Evolutionary conservation across 2,113 vertebrate species (phyloP), one percentile per base, ranked within the genome.

Genomic region (Antechinus flavipes): DNA sequence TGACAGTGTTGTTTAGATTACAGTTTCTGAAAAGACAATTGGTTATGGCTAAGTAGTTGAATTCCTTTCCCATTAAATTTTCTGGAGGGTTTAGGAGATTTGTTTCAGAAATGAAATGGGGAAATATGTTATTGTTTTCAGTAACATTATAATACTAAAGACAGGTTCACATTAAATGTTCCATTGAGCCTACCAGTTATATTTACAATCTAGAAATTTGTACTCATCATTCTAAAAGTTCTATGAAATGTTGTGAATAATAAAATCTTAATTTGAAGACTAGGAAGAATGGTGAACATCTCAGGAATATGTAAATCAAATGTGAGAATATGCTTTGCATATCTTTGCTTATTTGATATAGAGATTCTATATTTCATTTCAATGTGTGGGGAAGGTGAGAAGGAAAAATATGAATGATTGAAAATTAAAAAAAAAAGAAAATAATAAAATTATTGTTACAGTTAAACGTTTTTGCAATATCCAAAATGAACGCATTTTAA

Each of bases 21-120:
- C 53, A 30, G 22, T 96, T 96, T 68, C 16, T 42, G 68, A 94
- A 97, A 92, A 52, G 90, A 76, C 19, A 42, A 14, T 8, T 94
- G 27, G 23, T 61, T 93, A 47, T 94, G n/a, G 23, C 27, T 90
- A 5, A 91, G 23, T 76, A 61, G 54, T 94, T 95, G 46, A 10
- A 91, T 89, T 58, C 68, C 42, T 42, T 93, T 47, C 14, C 94
- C 23, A 92, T 30, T 91, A 49, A 92, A 91, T 90, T 94, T 91
- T 27, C 52, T 95, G 55, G 16, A 11, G 58, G 10, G 3, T 19
- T n/a, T 91, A 22, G n/a, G 16, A 42, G 6, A 0, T 42, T 84
- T 22, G 68, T 90, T 50, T 52, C 90, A 90, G 90, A 50, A 90
- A 50, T 90, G 47, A 90, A 84, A 84, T 84, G n/a, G n/a, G n/a